Base-by-base conservation (phyloP, 2,113 vertebrate species). In the Otus sunia region DNA sequence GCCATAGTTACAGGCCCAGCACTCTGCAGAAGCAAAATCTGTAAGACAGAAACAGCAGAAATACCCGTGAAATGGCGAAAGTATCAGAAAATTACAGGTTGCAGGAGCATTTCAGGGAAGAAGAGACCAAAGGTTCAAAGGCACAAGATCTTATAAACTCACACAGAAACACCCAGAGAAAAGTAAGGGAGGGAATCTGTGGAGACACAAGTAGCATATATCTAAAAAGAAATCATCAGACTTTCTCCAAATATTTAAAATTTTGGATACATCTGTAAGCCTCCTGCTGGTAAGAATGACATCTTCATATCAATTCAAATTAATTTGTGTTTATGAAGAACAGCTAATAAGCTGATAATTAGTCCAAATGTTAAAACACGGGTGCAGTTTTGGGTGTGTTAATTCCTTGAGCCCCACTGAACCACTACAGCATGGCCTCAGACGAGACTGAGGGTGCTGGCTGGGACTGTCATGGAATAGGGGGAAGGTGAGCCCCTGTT, bases 351-450 rank as follows among this genome's bases (percentile, higher is more conserved):
- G 5, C 8, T 52, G 30, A 36, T 62, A 6, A 3, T 75, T 49
- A 52, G 15, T 64, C 14, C 30, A 69, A 80, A 22, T 26, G 10
- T 10, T 90, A n/a, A 84, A 64, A 10, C 15, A 37, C 17, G 20
- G 11, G 11, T 68, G 10, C 15, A 3, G 2, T 32, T 79, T 30
- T 20, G 7, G 29, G 10, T 88, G 19, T 4, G 0, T 6, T 64
- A 10, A 15, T 56, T 49, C 25, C n/a, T n/a, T 39, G 66, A 91
- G 30, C 3, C 4, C 3, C 20, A 6, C 5, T 58, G 45, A 53
- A 36, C 6, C 5, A 27, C 18, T 21, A 14, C 0, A 45, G 1
- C 8, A 19, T 12, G 32, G 29, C 17, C 5, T 4, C 8, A 39
- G 45, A 19, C 30, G 15, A 60, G 22, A 49, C 16, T 36, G 8